A percentile compares a stretch with the other conserved stretches of the same genome.
Evolutionary conservation across 2,888 invertebrate species (phyloP).

Genomic region (Suillia variegata): DNA sequence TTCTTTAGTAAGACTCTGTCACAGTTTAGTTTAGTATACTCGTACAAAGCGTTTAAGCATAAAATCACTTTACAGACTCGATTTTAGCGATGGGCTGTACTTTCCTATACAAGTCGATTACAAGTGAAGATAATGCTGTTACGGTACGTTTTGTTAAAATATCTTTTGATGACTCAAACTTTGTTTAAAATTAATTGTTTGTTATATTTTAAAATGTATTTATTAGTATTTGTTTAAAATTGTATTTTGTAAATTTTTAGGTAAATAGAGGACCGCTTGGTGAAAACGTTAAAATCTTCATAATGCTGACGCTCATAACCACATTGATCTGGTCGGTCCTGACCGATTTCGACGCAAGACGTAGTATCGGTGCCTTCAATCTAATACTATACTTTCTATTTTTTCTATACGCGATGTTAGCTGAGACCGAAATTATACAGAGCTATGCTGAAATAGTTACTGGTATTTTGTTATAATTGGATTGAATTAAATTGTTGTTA

Average conservation of each 20-base stretch:
- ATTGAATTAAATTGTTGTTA: no score
- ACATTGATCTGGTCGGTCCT: conserved; percentile 34
- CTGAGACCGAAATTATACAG: neutral
- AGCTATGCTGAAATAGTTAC: neutral
- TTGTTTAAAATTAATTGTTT: no score
- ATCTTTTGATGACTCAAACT: no score
- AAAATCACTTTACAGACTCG: neutral
- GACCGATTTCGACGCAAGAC: conserved; percentile 37
- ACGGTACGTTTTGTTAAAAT: no score
- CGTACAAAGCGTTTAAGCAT: no score
- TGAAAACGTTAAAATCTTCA: conserved; percentile 40
- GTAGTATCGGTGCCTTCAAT: conserved; percentile 8
- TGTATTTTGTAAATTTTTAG: no score
- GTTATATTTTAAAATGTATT: no score
- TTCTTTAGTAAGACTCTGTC: conserved; percentile 71
- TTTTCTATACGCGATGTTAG: neutral
- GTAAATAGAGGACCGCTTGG: conserved; percentile 37
- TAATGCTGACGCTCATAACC: conserved; percentile 29
- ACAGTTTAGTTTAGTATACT: no score
- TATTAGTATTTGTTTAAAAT: no score
- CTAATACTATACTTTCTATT: neutral
- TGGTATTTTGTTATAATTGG: no score
- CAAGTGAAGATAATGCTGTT: no score
- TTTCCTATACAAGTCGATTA: neutral
- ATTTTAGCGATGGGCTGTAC: neutral